Percentiles rank a stretch among this genome's conserved stretches.
phyloP scores from a whole-genome alignment of 2,888 invertebrate genomes.

The Rhamphomyia laevipes region DNA sequence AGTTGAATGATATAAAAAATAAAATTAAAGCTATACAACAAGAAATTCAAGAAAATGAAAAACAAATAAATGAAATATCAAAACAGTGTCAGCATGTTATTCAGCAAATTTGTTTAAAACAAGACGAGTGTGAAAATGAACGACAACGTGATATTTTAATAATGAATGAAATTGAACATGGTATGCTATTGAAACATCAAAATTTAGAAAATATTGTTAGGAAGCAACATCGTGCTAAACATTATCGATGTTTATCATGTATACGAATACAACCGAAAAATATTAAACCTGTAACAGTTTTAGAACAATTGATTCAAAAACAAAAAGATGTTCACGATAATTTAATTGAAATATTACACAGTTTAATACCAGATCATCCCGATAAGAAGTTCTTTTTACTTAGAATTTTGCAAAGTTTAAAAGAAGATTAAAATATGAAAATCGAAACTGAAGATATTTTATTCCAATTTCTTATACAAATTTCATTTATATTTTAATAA shows the following conservation, averaged over 20 bases:
- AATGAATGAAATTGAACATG: constrained; percentile 34
- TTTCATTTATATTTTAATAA: not conserved
- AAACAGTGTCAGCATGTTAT: constrained; percentile 22
- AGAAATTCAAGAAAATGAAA: constrained; percentile 24
- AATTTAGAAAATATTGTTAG: constrained; percentile 49
- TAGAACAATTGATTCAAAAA: constrained; percentile 44
- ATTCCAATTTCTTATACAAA: not conserved
- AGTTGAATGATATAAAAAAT: constrained; percentile 45
- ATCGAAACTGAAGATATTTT: not conserved
- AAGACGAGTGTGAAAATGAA: constrained; percentile 24
- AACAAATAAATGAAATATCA: constrained; percentile 21
- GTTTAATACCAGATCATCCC: constrained; percentile 50
- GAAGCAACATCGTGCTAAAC: constrained; percentile 55
- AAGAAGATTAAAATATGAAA: constrained; percentile 2
- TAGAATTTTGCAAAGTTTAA: constrained; percentile 42
- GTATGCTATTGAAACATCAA: constrained; percentile 29
- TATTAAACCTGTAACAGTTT: constrained; percentile 36
- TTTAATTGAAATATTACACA: constrained; percentile 45
- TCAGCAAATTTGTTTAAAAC: constrained; percentile 20
- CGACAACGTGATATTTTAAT: constrained; percentile 24
- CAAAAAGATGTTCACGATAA: constrained; percentile 47
- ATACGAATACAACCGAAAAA: constrained; percentile 23
- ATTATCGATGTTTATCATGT: constrained; percentile 43
- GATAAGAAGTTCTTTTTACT: constrained; percentile 37
- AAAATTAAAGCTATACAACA: constrained; percentile 44